Percentiles rank a stretch among this genome's conserved stretches.
Evolutionary conservation across 2,113 vertebrate species (phyloP).

Genomic region (Leptodactylus fuscus): DNA sequence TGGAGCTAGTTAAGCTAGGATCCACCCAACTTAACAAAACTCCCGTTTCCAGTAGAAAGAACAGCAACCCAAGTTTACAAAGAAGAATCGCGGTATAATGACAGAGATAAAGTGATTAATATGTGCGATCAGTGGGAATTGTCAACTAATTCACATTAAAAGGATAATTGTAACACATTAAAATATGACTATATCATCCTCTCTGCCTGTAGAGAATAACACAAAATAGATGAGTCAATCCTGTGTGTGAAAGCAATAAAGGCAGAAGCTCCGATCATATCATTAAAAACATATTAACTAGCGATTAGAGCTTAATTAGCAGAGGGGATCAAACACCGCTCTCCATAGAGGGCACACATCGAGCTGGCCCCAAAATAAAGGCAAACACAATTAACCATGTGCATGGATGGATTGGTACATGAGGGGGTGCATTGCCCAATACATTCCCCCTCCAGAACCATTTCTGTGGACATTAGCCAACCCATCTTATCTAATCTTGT

Average conservation of each 20-base stretch:
- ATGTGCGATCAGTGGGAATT: neutral
- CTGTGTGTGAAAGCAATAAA: neutral
- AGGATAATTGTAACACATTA: constrained; percentile 33
- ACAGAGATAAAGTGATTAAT: neutral
- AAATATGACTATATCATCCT: constrained; percentile 2
- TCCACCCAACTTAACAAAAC: too few relatives aligned
- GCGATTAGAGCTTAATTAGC: constrained; percentile 28
- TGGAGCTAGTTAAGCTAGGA: too few relatives aligned
- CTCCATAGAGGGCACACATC: neutral
- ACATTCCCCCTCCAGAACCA: too few relatives aligned
- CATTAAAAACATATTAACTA: constrained; percentile 54
- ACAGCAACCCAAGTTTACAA: neutral
- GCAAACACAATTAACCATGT: neutral
- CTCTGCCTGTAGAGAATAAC: constrained; percentile 12
- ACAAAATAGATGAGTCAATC: constrained; percentile 17
- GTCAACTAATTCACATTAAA: constrained; percentile 28
- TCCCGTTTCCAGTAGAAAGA: neutral
- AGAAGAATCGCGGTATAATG: neutral
- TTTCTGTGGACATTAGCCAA: too few relatives aligned
- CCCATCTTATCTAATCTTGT: too few relatives aligned
- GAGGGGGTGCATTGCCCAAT: too few relatives aligned
- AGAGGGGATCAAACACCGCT: neutral
- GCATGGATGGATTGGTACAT: too few relatives aligned
- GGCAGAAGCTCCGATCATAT: constrained; percentile 29
- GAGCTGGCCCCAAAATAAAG: neutral